Evolutionary conservation across 2,113 vertebrate genomes (phyloP), one percentile per base, ranked within the genome.

Genomic region (Dicaeum eximium): DNA sequence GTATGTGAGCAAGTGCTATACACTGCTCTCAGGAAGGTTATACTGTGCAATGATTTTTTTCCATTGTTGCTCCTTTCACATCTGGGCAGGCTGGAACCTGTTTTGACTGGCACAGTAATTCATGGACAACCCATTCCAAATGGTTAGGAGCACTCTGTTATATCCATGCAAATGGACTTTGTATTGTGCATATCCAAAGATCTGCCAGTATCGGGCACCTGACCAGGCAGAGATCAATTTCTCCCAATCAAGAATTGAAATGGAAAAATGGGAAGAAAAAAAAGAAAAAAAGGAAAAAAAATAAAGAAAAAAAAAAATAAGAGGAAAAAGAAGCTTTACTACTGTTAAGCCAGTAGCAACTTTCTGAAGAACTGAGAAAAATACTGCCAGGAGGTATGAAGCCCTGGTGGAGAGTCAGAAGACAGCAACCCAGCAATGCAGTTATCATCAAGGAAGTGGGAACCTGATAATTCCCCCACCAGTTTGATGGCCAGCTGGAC

Each of bases 241-340:
- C 22, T 69, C 51, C 16, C 28, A 57, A 25, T 10, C 23, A 9
- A 37, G 21, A 80, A 66, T 0, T 31, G 15, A 37, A 58, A 58
- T 5, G 7, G 4, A 15, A 44, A 23, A 44, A 28, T 4, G 15
- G 6, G 4, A 1, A 6, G 6, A 8, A 35, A 56, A 16, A 44
- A 19, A 27, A 15, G 3, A 6, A 28, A 18, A 25, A 38, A 38
- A 38, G 12, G 12, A 38, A 38, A 38, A 38, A 38, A 38, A 5
- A 1, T 4, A 7, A 8, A 35, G 4, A 1, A 6, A 7, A 8
- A 27, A 31, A 37, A 31, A 13, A 1, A 15, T 18, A 40, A 64
- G 15, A 66, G 7, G 3, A 24, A 38, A 42, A 70, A 6, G 14
- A 60, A 51, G 7, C 14, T 64, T 74, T 28, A 37, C 4, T 38